Percentiles rank a stretch among this genome's conserved stretches.
Evolutionary conservation across 1,140 invertebrate genomes (phyloP).

Genomic region (Andrena cerasifolii): DNA sequence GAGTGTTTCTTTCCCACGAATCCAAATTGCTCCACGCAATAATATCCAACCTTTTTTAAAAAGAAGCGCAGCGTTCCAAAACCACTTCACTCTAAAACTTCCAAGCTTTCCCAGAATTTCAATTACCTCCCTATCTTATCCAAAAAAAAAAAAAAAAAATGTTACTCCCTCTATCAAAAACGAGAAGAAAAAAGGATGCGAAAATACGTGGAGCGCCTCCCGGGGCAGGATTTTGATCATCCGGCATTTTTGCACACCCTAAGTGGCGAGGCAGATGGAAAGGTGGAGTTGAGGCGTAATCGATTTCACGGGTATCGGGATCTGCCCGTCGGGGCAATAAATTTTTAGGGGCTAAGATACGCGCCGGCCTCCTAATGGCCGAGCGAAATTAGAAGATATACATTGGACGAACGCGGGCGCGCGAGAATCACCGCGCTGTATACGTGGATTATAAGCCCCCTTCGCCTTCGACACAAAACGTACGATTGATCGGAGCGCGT

Average conservation of each 20-base stretch:
- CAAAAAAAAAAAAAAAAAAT: too few species aligned
- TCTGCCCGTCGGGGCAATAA: background rate
- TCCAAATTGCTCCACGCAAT: too few species aligned
- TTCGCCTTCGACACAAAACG: constrained; percentile 34
- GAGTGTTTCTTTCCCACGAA: too few species aligned
- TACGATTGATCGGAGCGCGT: constrained; percentile 49
- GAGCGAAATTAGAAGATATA: constrained; percentile 19
- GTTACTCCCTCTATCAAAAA: too few species aligned
- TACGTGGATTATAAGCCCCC: background rate
- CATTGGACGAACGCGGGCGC: background rate
- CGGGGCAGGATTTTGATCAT: background rate
- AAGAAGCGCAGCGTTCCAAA: too few species aligned
- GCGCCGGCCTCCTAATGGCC: background rate
- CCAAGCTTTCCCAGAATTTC: too few species aligned
- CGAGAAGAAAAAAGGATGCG: too few species aligned
- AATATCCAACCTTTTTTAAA: too few species aligned
- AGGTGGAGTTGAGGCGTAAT: background rate
- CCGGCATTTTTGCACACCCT: background rate
- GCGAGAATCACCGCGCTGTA: constrained; percentile 1
- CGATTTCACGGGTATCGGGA: constrained; percentile 29
- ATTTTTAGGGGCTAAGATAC: background rate
- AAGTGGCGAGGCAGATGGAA: background rate
- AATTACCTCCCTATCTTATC: too few species aligned
- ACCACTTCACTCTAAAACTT: too few species aligned
- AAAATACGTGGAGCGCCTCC: too few species aligned